Evolutionary conservation across 2,113 vertebrate species (phyloP).

Genomic region (Pycnonotus jocosus): DNA sequence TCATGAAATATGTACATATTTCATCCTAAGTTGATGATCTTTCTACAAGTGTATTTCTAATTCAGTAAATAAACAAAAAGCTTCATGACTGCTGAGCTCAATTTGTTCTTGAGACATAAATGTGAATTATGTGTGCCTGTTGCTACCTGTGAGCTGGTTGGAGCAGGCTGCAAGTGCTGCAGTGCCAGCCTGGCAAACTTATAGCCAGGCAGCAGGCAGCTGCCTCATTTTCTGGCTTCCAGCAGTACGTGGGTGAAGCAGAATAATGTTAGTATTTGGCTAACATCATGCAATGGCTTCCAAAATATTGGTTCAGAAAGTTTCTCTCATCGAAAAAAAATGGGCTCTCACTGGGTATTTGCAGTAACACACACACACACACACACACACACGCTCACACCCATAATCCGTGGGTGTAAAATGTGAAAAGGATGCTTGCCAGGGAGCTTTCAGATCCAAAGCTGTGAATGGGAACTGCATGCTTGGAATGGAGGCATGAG

Average conservation of each 20-base stretch:
- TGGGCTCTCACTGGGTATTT: background rate
- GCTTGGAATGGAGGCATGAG: slow-evolving; percentile 31
- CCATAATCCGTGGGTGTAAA: slow-evolving; percentile 31
- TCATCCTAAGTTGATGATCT: background rate
- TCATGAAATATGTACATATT: background rate
- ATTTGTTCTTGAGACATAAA: background rate
- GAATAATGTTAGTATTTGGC: slow-evolving; percentile 28
- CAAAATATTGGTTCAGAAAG: slow-evolving; percentile 14
- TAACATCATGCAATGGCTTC: background rate
- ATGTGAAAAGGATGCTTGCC: slow-evolving; percentile 30
- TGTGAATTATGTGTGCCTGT: background rate
- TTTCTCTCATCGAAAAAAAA: slow-evolving; percentile 40
- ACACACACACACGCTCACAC: background rate
- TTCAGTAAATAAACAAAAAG: background rate
- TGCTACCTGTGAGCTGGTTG: background rate
- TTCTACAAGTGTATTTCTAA: background rate
- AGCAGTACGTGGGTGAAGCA: slow-evolving; percentile 1
- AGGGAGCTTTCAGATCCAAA: slow-evolving; percentile 38
- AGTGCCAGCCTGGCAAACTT: background rate
- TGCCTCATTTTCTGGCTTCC: slow-evolving; percentile 1
- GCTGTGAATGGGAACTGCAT: slow-evolving; percentile 24
- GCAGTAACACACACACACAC: background rate
- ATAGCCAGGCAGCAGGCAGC: background rate
- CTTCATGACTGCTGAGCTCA: background rate
- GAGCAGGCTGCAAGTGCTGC: background rate